Evolutionary conservation across 2,797 vertebrate species (phyloP).

Genomic region (Etheostoma nigrum): DNA sequence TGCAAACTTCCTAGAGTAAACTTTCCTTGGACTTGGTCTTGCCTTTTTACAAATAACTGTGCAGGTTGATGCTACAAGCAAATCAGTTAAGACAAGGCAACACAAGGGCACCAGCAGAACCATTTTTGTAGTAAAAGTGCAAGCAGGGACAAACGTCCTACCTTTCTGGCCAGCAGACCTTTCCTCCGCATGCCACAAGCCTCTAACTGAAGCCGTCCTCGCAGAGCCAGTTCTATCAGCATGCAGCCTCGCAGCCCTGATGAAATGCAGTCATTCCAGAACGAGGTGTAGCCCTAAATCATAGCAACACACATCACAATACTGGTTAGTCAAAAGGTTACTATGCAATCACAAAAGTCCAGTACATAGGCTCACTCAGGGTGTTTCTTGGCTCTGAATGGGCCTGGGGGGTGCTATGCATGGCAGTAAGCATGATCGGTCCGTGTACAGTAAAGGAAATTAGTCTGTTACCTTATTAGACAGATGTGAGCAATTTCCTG

Average conservation of each 20-base stretch:
- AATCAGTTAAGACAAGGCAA: background rate
- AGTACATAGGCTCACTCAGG: background rate
- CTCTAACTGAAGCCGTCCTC: conserved; percentile 94
- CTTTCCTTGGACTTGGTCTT: background rate
- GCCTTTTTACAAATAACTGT: background rate
- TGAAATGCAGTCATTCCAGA: conserved; percentile 99
- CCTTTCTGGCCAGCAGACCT: conserved; percentile 95
- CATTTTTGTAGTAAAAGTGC: background rate
- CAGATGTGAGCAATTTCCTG: no score
- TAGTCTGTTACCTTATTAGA: no score
- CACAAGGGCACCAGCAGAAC: background rate
- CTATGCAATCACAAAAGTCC: background rate
- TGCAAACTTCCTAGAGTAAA: no score
- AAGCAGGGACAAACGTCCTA: conserved; percentile 46
- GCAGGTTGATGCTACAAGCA: background rate
- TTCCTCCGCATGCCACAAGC: conserved; percentile 96
- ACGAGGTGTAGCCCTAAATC: conserved; percentile 96
- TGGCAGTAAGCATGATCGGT: no score
- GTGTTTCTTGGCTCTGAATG: no score
- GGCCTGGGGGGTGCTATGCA: no score
- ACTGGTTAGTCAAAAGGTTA: background rate
- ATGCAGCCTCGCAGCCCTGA: conserved; percentile 96
- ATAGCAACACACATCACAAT: conserved; percentile 26
- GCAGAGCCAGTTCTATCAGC: conserved; percentile 94
- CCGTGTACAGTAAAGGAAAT: no score